Evolutionary conservation across 1,140 invertebrate species (phyloP), one percentile per base, ranked within the genome.

Genomic region (Drosophila tristis): DNA sequence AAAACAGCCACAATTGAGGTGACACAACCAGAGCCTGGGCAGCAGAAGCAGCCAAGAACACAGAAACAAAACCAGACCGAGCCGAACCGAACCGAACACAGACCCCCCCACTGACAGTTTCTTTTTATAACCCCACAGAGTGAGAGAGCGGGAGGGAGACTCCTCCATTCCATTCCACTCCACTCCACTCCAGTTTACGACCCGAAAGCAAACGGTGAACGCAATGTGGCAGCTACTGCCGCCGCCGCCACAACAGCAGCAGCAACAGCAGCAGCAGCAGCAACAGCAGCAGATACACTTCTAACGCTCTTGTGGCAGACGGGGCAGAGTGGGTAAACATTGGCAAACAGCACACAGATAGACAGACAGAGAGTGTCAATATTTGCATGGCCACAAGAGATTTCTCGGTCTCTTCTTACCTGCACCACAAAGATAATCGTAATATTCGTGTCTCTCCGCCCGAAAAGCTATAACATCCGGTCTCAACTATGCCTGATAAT

Each of bases 1-100:
- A 87, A 87, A 86, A 77, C 58, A 70, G 50, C 73, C 65, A 70
- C 81, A 86, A 89, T 87, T 89, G 84, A 87, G 82, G 82, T 87
- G 82, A 79, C 82, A 87, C 82, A 70, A 58, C 53, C 75, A 65
- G 43, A 48, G 26, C 59, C 57, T 56, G 31, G 31, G 2, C 31
- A 35, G 31, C 8, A 9, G 8, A 1, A 35, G 31, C 31, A 9
- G 35, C 11, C 35, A 39, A 39, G 35, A 39, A 39, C 35, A 39
- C 35, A 59, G 61, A 45, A 61, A 66, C 70, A 75, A 76, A 63
- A 70, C 79, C 70, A 78, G 67, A 70, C 65, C 29, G 11, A 26
- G 58, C 65, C 29, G 11, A 26, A 70, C 65, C 29, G 11, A 26
- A 70, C 65, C 29, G 11, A 26, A 47, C 39, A 20, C 13, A n/a